A percentile compares a stretch with the other conserved stretches of the same genome.
Conservation (phyloP, 2,888 invertebrate species). For the Crossocerus cetratus region DNA sequence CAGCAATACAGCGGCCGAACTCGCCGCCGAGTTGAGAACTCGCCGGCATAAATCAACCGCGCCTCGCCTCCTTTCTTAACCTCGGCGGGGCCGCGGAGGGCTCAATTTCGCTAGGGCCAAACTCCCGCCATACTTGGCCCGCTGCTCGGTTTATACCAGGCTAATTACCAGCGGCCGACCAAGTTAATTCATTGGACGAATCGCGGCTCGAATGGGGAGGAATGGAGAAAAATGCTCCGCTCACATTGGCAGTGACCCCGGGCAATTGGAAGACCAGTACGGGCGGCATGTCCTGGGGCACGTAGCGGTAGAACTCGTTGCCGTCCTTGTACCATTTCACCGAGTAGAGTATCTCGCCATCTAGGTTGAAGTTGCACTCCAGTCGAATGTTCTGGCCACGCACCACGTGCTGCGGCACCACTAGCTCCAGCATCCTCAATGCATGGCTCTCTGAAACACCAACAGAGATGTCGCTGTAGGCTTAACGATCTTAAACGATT, state of each 20-base stretch:
- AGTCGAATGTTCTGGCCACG: constrained; percentile 86
- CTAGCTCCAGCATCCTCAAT: constrained; percentile 86
- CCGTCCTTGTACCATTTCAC: constrained; percentile 96
- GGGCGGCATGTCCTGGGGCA: constrained; percentile 89
- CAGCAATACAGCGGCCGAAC: no score
- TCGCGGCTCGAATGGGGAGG: not conserved
- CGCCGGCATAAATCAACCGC: no score
- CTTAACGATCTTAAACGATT: no score
- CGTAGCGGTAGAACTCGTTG: constrained; percentile 92
- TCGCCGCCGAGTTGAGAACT: no score
- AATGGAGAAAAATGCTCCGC: constrained; percentile 69
- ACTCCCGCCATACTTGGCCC: no score
- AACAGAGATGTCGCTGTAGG: not conserved
- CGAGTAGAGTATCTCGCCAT: constrained; percentile 89
- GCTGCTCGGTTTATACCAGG: no score
- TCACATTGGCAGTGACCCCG: constrained; percentile 92
- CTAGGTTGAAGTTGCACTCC: constrained; percentile 90
- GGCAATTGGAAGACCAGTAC: constrained; percentile 88
- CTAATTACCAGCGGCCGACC: no score
- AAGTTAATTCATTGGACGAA: no score
- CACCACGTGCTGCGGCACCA: constrained; percentile 89
- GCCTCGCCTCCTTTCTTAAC: no score
- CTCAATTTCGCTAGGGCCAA: no score
- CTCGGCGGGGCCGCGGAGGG: no score
- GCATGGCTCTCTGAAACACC: constrained; percentile 51